Evolutionary conservation across 2,113 vertebrate genomes (phyloP), one percentile per base, ranked within the genome.

Genomic region (Typhlomys cinereus): DNA sequence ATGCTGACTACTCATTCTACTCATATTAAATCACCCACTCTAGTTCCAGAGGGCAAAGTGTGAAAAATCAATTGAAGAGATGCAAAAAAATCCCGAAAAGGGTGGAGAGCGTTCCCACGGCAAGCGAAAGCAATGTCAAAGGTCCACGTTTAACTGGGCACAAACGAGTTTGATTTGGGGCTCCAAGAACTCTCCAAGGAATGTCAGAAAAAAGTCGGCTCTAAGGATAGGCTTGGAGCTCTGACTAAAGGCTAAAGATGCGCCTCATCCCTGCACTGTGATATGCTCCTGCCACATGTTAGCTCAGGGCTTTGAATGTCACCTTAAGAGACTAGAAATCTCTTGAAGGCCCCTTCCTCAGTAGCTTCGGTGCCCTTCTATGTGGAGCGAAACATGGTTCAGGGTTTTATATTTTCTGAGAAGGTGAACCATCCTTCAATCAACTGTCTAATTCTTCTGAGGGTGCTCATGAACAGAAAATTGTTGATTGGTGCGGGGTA

Each of bases 1-100:
- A 91, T 52, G 25, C 41, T 85, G 88, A 80, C 61, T 86, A n/a
- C 89, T 87, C 66, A 92, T 93, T 84, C 74, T 88, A 52, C 15
- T 15, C 67, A 59, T 34, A 34, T 73, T 90, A 95, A 95, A 89
- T 85, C 50, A 87, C 50, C 31, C 41, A 86, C 81, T 78, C 75
- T 81, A 36, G 54, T 78, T 94, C n/a, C 50, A 91, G 54, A 91
- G 73, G 36, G 44, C 69, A 89, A 21, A 75, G 25, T 52, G 27
- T 88, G 69, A 84, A 89, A 94, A 87, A 73, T 85, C 79, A 82
- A 71, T 80, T 89, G 7, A 52, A 34, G n/a, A 79, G 88, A 57
- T 76, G 64, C 54, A 75, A n/a, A n/a, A n/a, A n/a, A n/a, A 71
- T 76, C 46, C 59, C n/a, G 21, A n/a, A 89, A 87, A 59, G 41